phyloP scores from a whole-genome alignment of 2,113 vertebrate species.

The Psilopsiagon aymara region DNA sequence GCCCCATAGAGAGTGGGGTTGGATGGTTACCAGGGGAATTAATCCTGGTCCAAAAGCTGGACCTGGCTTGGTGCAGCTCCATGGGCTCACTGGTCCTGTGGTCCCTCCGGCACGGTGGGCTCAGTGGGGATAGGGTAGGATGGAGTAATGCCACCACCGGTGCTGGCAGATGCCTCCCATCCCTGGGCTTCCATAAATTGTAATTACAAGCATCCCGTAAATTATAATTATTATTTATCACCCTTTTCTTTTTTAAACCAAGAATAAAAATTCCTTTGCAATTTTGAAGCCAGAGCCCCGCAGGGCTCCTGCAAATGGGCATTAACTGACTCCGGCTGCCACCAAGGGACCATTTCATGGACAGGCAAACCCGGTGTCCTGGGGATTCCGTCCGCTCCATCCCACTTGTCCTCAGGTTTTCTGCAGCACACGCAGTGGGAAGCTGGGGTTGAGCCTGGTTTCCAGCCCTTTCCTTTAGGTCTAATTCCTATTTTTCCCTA shows the following conservation, averaged over 20 bases:
- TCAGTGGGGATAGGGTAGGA: neutral
- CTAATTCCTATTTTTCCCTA: neutral
- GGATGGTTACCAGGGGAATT: fast-evolving
- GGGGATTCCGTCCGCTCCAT: fast-evolving
- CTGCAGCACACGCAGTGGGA: neutral
- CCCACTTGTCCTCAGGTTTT: neutral
- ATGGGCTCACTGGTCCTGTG: no score
- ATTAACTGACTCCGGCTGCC: fast-evolving
- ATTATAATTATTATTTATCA: neutral
- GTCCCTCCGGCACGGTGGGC: fast-evolving
- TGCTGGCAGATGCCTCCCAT: neutral
- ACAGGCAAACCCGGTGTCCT: neutral
- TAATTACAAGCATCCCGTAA: neutral
- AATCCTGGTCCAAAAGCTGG: neutral
- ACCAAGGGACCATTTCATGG: neutral
- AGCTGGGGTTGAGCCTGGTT: neutral
- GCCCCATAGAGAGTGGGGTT: fast-evolving
- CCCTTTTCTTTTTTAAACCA: neutral
- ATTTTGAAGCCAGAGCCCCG: fast-evolving
- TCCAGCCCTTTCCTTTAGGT: neutral
- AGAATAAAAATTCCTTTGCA: neutral
- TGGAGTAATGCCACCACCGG: neutral
- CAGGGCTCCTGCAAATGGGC: neutral
- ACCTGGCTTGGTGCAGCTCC: neutral
- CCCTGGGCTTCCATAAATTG: neutral